Evolutionary conservation across 2,888 invertebrate genomes (phyloP), one percentile per base, ranked within the genome.

Genomic region (Seladonia tumulorum): DNA sequence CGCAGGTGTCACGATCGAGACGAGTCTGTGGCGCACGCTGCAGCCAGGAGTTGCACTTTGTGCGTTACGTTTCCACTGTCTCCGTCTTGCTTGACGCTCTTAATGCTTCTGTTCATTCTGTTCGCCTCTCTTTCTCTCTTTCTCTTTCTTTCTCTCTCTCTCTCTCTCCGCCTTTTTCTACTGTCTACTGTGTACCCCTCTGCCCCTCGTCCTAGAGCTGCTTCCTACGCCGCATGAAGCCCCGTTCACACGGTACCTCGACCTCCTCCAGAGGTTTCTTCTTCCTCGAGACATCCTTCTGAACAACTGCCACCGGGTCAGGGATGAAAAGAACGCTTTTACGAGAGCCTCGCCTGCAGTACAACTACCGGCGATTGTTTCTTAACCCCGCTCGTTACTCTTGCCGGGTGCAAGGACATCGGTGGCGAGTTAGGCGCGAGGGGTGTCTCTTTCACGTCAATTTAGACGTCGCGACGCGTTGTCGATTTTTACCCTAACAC

Each of bases 1-100:
- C 42, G 90, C 90, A 90, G 90, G 90, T 90, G 90, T 89, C 89
- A 79, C 87, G 87, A 85, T 79, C 77, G 83, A 70, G 89, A 89
- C 80, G 78, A 78, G 85, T 82, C 85, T 87, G 35, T 76, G 57
- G 70, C 77, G 42, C 81, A 79, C 60, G 49, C 22, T 76, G 76
- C 77, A 45, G 29, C 76, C 76, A 75, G 72, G 77, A 45, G 76
- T 76, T 87, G 83, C 83, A 87, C 87, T 84, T 82, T 87, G 75
- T 87, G 76, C 75, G 66, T 80, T 81, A 77, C 79, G 66, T 47
- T 53, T 84, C 82, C 42, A 22, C 39, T 25, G 63, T 75, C 70
- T 71, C 29, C 45, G 29, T 79, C 49, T 42, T 2, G 4, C 45
- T 53, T 22, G 22, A 22, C 49, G 2, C 49, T 53, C 45, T 45